These are phyloP conservation scores for Montipora capricornis DNA, from an alignment of 64 coral and sea anemone genomes.

Conservation along the genomic window DNA sequence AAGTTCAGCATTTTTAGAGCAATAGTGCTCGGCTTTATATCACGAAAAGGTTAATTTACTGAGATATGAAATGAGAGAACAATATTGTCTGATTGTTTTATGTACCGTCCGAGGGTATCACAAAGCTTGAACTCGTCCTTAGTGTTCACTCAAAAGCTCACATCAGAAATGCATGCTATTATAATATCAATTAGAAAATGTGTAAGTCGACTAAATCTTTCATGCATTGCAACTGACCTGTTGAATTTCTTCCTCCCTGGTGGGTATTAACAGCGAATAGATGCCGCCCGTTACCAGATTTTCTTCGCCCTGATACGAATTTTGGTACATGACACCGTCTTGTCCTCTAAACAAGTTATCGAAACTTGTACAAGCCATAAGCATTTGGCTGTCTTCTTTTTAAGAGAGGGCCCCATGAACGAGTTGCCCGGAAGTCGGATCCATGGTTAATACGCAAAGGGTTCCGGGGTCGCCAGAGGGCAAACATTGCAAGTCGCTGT, in stretches of 20 bases:
- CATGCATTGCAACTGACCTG: too few relatives aligned
- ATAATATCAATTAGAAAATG: not conserved
- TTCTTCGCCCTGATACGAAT: slow-evolving; percentile 37
- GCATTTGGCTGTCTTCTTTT: not conserved
- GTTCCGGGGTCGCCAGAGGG: too few relatives aligned
- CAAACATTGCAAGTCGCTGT: too few relatives aligned
- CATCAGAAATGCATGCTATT: not conserved
- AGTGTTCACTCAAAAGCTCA: not conserved
- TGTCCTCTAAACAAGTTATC: slow-evolving; percentile 24
- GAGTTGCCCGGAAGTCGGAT: not conserved
- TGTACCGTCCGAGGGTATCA: too few relatives aligned
- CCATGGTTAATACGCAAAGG: too few relatives aligned
- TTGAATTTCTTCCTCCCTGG: too few relatives aligned
- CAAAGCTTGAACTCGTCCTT: not conserved
- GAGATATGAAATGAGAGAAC: not conserved
- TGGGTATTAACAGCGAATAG: slow-evolving; percentile 64
- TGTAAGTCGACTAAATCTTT: too few relatives aligned
- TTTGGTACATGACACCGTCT: slow-evolving; percentile 26
- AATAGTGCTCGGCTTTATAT: not conserved
- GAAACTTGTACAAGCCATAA: slow-evolving; percentile 43
- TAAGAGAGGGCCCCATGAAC: not conserved
- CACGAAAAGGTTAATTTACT: not conserved
- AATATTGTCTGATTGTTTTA: not conserved
- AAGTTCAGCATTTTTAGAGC: not conserved
- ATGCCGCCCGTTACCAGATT: slow-evolving; percentile 66